Evolutionary conservation across 2,113 vertebrate genomes (phyloP).

Genomic region (Malurus alboscapulatus): DNA sequence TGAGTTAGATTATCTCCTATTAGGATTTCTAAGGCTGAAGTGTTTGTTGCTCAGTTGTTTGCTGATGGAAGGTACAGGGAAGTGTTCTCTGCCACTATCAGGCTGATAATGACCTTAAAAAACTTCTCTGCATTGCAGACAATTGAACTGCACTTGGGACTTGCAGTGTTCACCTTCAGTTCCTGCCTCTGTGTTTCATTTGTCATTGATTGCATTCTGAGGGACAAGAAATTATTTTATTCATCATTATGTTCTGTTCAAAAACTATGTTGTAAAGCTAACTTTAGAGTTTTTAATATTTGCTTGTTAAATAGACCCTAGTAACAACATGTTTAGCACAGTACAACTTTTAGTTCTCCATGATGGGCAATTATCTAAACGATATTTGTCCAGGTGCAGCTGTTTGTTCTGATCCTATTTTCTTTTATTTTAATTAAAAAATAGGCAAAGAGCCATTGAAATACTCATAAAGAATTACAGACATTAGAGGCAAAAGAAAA

Average conservation of each 20-base stretch:
- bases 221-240: not conserved
- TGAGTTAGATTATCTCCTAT: not conserved
- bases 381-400: not conserved
- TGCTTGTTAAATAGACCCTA: not conserved
- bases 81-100: not conserved
- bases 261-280: not conserved
- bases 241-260: not conserved
- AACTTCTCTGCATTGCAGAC: not conserved
- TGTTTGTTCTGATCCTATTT: not conserved
- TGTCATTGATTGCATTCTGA: not conserved
- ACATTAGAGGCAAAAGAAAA: not conserved
- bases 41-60: not conserved
- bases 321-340: not conserved
- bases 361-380: not conserved
- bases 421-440: not conserved
- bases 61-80: not conserved
- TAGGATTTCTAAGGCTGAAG: not conserved
- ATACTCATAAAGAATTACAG: not conserved
- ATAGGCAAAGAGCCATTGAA: not conserved
- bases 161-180: not conserved
- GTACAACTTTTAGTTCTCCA: not conserved
- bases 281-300: not conserved
- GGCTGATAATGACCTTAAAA: not conserved
- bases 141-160: not conserved
- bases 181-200: not conserved